These are phyloP conservation scores for Ariopsis seemanni DNA, from an alignment of 2,113 vertebrate species.

Conservation along the genomic window DNA sequence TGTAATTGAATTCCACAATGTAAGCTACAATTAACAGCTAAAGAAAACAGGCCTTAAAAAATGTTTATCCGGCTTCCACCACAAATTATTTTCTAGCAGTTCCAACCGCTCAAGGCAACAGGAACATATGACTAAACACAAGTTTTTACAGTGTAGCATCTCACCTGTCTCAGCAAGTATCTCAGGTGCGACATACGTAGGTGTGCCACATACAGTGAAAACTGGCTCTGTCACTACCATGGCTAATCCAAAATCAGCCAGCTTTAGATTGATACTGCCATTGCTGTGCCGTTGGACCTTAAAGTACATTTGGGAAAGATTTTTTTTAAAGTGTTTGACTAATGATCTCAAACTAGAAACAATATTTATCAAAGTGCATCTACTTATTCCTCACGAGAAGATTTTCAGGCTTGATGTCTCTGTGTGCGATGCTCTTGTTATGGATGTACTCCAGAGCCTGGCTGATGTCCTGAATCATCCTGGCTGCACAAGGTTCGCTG, in stretches of 20 bases:
- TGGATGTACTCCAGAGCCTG: conserved; percentile 91
- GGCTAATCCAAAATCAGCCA: conserved; percentile 97
- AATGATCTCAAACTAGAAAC: not conserved
- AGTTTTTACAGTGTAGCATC: not conserved
- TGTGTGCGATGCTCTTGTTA: conserved; percentile 86
- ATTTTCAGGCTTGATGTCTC: conserved; percentile 97
- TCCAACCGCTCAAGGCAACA: not conserved
- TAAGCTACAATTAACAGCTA: not conserved
- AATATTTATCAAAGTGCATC: not conserved
- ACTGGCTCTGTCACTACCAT: conserved; percentile 90
- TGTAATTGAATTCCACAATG: not conserved
- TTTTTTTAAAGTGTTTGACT: not conserved
- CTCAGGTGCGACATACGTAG: conserved; percentile 95
- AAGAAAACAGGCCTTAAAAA: not conserved
- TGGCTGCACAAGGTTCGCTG: conserved; percentile 80
- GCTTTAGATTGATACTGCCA: conserved; percentile 83
- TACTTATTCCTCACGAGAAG: conserved; percentile 81
- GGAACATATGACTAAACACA: not conserved
- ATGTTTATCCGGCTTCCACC: not conserved
- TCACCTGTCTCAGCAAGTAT: conserved; percentile 94
- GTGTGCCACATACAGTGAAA: conserved; percentile 97
- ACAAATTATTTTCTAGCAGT: not conserved
- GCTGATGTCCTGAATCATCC: conserved; percentile 87
- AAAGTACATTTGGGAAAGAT: conserved; percentile 6
- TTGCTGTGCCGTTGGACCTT: conserved; percentile 85